A percentile compares a stretch with the other conserved stretches of the same genome.
phyloP scores from a whole-genome alignment of 1,140 invertebrate species.

The Drosophila funebris region DNA sequence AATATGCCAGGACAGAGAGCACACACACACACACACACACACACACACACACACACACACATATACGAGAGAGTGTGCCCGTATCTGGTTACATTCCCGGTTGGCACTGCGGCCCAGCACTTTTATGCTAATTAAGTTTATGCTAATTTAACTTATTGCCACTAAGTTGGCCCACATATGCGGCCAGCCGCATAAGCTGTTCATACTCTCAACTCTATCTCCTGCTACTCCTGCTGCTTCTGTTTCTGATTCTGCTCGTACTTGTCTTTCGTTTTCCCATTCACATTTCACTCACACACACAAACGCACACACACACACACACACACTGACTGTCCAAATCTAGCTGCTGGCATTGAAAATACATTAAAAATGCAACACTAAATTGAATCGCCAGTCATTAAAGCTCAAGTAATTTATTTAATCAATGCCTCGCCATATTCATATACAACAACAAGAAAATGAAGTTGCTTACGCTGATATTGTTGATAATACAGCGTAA shows the following conservation, averaged over 20 bases:
- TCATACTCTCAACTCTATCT: conserved; percentile 17
- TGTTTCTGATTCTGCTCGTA: not conserved
- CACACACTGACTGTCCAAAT: conserved; percentile 9
- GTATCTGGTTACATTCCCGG: conserved; percentile 54
- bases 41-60: not conserved
- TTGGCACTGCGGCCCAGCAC: conserved; percentile 67
- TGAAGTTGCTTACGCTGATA: conserved; percentile 38
- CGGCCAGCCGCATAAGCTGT: conserved; percentile 67
- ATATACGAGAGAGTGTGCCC: not conserved
- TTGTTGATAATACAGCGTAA: conserved; percentile 19
- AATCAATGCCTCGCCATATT: conserved; percentile 48
- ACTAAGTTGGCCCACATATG: conserved; percentile 81
- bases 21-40: conserved; percentile 8
- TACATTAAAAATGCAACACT: conserved; percentile 37
- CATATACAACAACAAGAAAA: conserved; percentile 22
- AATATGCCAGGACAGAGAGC: conserved; percentile 57
- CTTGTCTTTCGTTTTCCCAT: not conserved
- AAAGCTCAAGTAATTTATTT: conserved; percentile 52
- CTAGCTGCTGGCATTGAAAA: conserved; percentile 37
- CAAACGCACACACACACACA: not conserved
- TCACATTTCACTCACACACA: conserved; percentile 4
- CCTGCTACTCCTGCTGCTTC: not conserved
- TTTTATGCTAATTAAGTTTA: conserved; percentile 82
- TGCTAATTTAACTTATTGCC: conserved; percentile 82
- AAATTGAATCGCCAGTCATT: conserved; percentile 40